phyloP scores from a whole-genome alignment of 2,888 invertebrate genomes.

The Agrilus mali region DNA sequence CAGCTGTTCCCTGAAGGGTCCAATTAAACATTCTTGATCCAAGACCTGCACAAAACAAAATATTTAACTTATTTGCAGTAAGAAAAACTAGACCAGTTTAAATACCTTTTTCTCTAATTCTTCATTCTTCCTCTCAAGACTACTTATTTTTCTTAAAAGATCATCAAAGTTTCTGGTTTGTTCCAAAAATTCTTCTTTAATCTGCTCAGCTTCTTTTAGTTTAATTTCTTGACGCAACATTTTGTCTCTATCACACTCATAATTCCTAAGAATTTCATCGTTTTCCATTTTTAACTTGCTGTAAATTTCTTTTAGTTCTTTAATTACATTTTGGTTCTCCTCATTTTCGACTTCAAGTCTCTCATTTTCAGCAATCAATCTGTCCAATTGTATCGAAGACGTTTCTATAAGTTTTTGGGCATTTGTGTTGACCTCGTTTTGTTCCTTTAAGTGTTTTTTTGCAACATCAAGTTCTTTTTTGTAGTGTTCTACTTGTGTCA shows the following conservation, averaged over 20 bases:
- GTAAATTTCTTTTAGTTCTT: conserved; percentile 2
- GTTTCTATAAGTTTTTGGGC: conserved; percentile 16
- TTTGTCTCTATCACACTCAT: background rate
- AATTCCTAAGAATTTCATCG: too few relatives aligned
- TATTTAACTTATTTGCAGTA: background rate
- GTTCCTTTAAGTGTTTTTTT: conserved; percentile 17
- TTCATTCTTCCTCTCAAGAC: conserved; percentile 16
- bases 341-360: conserved; percentile 7
- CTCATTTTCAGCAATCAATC: conserved; percentile 8
- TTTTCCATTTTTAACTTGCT: background rate
- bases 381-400: conserved; percentile 14
- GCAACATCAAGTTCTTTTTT: conserved; percentile 17
- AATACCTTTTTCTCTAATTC: conserved; percentile 21
- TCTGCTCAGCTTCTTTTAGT: conserved; percentile 10
- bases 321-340: conserved; percentile 1
- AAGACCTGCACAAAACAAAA: conserved; percentile 12
- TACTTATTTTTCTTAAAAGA: conserved; percentile 23
- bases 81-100: too few relatives aligned
- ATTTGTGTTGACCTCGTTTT: conserved; percentile 13
- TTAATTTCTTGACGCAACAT: background rate
- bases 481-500: conserved; percentile 12
- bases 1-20: conserved; percentile 34
- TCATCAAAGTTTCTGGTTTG: conserved; percentile 27
- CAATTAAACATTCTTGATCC: conserved; percentile 25
- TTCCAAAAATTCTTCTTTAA: conserved; percentile 26